Base-by-base conservation (phyloP, 2,888 invertebrate genomes). In the Hirtodrosophila confusa region DNA sequence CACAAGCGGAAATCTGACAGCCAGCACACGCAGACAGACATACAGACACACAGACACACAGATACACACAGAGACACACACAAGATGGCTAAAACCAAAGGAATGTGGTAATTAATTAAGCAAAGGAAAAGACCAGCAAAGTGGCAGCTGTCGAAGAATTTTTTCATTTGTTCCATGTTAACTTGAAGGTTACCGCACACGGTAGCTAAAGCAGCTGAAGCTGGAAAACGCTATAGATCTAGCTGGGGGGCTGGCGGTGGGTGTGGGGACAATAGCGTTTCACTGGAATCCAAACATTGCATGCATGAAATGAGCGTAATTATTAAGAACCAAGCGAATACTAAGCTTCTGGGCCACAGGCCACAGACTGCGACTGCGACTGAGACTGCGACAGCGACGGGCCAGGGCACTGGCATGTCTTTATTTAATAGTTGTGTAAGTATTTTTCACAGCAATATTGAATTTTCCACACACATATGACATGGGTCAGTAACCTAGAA, bases 401-500 rank as follows among this genome's bases (percentile, higher is more conserved):
- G 39, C 29, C 27, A 44, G 12, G 29, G 45, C 64, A 68, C 51
- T 49, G 65, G 57, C 80, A 72, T 70, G 77, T 79, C 80, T 83
- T 75, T 78, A 80, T 84, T 82, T 82, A 82, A 82, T 82, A 82
- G 82, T 78, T 84, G 82, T 82, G 74, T 80, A 78, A 80, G 76
- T 82, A 84, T 78, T 82, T 80, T 85, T 80, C 87, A 85, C 85
- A 86, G 87, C 80, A 82, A 79, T 87, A 86, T 86, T 86, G 85
- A 86, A 86, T 87, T 86, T 86, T 86, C 85, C 82, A 76, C 87
- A 86, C 76, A 82, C 87, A 85, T 80, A 85, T 85, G 87, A 87
- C 87, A 82, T 85, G 87, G 86, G 86, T 86, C 87, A 86, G 87
- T 87, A 86, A 86, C 86, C 87, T 72, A 86, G 82, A 86, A 87